A percentile compares a stretch with the other conserved stretches of the same genome.
Conservation (phyloP, 2,888 invertebrate species). For the Ectemnius lituratus region DNA sequence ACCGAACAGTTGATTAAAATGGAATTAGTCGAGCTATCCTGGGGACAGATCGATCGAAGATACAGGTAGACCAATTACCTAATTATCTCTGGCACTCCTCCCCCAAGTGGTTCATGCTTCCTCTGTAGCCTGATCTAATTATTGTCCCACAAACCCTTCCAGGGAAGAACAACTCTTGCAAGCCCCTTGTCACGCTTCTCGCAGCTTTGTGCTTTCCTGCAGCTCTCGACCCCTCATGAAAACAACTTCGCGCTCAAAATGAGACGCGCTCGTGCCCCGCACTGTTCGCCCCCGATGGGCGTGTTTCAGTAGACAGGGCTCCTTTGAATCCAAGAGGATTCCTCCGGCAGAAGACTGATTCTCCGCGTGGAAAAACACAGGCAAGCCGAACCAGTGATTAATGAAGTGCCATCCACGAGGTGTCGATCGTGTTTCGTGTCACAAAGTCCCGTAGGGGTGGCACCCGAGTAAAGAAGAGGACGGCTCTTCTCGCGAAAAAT, state of each 20-base stretch:
- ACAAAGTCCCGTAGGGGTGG: constrained; percentile 35
- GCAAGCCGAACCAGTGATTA: constrained; percentile 46
- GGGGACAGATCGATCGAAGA: constrained; percentile 51
- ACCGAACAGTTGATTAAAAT: constrained; percentile 64
- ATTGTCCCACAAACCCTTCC: constrained; percentile 62
- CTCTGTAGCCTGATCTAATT: constrained; percentile 67
- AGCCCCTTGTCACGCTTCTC: constrained; percentile 25
- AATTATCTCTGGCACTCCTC: constrained; percentile 58
- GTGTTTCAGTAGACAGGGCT: constrained; percentile 12
- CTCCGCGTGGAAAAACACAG: constrained; percentile 20
- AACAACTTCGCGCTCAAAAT: constrained; percentile 27
- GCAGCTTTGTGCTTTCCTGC: constrained; percentile 19
- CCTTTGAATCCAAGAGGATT: constrained; percentile 13
- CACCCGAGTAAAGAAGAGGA: not conserved
- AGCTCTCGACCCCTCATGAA: no score
- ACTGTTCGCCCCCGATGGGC: not conserved
- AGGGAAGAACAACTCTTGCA: constrained; percentile 40
- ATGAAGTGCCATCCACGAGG: constrained; percentile 49
- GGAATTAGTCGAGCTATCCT: constrained; percentile 65
- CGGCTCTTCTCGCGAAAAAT: constrained; percentile 13
- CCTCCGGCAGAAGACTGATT: constrained; percentile 12
- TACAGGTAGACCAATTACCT: constrained; percentile 64
- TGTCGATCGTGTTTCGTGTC: constrained; percentile 46
- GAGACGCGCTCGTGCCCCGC: not conserved
- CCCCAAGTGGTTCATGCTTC: constrained; percentile 50